Percentiles rank a stretch among this genome's conserved stretches.
Evolutionary conservation across 2,888 invertebrate species (phyloP).

Genomic region (Caradrina kadenii): DNA sequence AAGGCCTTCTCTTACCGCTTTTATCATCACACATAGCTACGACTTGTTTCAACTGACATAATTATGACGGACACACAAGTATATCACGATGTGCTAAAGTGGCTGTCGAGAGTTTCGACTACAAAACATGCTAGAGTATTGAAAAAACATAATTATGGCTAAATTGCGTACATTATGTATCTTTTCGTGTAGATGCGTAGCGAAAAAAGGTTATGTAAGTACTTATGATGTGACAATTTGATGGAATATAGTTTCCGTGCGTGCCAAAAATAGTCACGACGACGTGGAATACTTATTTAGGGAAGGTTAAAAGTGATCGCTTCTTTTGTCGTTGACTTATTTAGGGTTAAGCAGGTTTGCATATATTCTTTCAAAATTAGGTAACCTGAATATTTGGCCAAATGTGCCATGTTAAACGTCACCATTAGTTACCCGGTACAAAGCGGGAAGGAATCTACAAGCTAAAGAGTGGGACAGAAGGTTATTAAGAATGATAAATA

Average conservation of each 20-base stretch:
- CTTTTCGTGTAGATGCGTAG: conserved; percentile 9
- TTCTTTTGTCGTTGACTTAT: neutral
- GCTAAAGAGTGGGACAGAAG: no score
- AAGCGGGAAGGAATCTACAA: no score
- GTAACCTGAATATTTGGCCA: no score
- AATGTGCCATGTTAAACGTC: no score
- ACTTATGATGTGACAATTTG: conserved; percentile 2
- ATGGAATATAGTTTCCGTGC: neutral
- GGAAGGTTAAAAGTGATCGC: neutral
- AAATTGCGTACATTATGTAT: conserved; percentile 5
- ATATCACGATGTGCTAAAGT: conserved; percentile 39
- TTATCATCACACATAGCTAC: conserved; percentile 5
- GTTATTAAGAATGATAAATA: no score
- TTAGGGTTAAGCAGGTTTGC: neutral
- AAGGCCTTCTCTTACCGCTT: neutral
- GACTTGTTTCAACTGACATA: conserved; percentile 14
- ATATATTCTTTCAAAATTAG: no score
- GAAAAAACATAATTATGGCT: conserved; percentile 10
- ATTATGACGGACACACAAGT: conserved; percentile 15
- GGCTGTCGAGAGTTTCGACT: conserved; percentile 19
- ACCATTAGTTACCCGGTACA: no score
- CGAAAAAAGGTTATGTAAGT: conserved; percentile 1
- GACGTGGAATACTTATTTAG: neutral
- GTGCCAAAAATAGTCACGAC: conserved; percentile 1
- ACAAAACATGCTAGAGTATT: conserved; percentile 2